Evolutionary conservation across 2,797 vertebrate species (phyloP).

Genomic region (Chelidonichthys spinosus): DNA sequence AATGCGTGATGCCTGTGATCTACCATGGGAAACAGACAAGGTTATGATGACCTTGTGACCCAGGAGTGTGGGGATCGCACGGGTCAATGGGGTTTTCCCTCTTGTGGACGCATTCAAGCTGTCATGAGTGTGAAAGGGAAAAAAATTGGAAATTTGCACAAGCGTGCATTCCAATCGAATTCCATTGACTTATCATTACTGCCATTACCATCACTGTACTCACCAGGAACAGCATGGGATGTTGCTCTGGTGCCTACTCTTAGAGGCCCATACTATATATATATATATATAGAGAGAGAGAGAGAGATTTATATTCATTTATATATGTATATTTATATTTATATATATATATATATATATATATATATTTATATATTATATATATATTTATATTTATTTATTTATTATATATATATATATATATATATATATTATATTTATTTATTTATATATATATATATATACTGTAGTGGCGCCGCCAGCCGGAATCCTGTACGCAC

Average conservation of each 20-base stretch:
- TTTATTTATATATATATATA: no score
- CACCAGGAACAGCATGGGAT: conserved; percentile 33
- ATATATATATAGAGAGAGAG: no score
- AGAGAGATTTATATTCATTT: no score
- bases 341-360: no score
- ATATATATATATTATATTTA: no score
- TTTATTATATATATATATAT: no score
- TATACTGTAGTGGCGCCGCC: no score
- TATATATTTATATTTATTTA: no score
- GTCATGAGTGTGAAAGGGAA: conserved; percentile 34
- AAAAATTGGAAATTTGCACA: conserved; percentile 29
- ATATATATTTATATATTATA: no score
- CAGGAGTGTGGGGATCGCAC: conserved; percentile 57
- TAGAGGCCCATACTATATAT: background rate
- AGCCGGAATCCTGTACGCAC: no score
- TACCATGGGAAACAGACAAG: conserved; percentile 62
- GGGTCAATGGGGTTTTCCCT: conserved; percentile 54
- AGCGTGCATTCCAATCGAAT: conserved; percentile 52
- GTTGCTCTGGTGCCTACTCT: conserved; percentile 13
- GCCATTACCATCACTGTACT: conserved; percentile 56
- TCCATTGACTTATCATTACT: conserved; percentile 55
- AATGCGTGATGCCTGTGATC: conserved; percentile 64
- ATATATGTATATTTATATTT: no score
- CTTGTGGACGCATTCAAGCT: conserved; percentile 44
- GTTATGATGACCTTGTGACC: conserved; percentile 69